Base-by-base conservation (phyloP, 2,797 vertebrate genomes). In the Mallotus villosus region DNA sequence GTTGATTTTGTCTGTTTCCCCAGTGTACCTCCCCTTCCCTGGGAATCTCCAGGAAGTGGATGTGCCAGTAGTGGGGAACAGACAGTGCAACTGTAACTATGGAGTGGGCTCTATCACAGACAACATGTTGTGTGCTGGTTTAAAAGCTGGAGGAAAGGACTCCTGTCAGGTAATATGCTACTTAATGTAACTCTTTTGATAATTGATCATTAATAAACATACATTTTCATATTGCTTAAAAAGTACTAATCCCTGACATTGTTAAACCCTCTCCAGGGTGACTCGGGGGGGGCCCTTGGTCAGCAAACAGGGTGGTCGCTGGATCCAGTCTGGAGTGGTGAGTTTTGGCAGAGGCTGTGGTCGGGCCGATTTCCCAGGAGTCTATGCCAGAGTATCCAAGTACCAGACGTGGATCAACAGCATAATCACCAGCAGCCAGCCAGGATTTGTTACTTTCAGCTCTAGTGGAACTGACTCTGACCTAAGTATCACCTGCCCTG, bases 71-170 rank as follows among this genome's bases (percentile, higher is more conserved):
- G 82, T 93, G 51, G 82, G 85, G 25, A 81, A 75, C 57, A 0
- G 0, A 3, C 3, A 51, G 5, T 93, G 92, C 2, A 71, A n/a
- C 0, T 0, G 0, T 0, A 0, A 57, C 0, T 92, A 85, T 27
- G 1, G 0, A 0, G 0, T 22, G 1, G 46, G 0, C 1, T 0
- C 0, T 0, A 24, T 82, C 73, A 88, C 80, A 0, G 2, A 1
- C 17, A 93, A 93, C 79, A 92, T 93, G 92, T 61, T 94, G 1
- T 92, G 90, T 70, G 90, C 90, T 0, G 89, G 82, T 4, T 49
- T 88, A 9, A 0, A 25, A 0, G 17, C 34, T 0, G 87, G 88
- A 2, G 90, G 89, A 0, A 86, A 80, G 25, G 92, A 91, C 69
- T 82, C 89, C 29, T 93, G 92, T 29, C 87, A 89, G 86, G 91